Base-by-base conservation (phyloP, 2,797 vertebrate genomes). In the Xerus rutilus region DNA sequence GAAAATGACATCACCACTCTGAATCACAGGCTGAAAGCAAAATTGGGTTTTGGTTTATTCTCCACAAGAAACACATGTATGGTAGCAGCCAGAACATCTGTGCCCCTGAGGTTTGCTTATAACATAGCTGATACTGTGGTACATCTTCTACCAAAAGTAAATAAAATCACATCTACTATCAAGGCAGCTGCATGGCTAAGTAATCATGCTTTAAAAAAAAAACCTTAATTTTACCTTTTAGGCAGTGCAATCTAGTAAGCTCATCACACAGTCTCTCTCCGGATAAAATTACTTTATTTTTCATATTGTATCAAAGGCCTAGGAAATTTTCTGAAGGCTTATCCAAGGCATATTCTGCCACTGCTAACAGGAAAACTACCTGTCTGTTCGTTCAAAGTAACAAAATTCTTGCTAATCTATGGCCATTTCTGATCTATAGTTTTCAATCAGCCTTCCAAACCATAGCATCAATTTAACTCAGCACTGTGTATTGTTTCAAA, bases 1-100 rank as follows among this genome's bases (percentile, higher is more conserved):
- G 73, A 96, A 95, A 97, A 96, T 97, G 94, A 96, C 92, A 91
- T 97, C 97, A 97, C 69, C 86, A 94, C 39, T 79, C 93, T 96
- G 95, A 97, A 95, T 96, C 95, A 96, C 57, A 94, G 64, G 73
- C 89, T 95, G 62, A 96, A 93, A 94, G 90, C 79, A 77, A 96
- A 96, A 90, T 17, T 90, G 39, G 69, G 54, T 86, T 97, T 93
- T 94, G 74, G 89, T 77, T 96, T 73, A 85, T 95, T 96, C 81
- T 97, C 78, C 93, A 76, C 78, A 95, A 95, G 84, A 97, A 92
- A 93, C 45, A 86, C 39, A 90, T 39, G 45, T 73, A 62, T 5
- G 52, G 54, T 74, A 59, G 85, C 84, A 96, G 54, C 85, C 57
- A 64, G 47, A 84, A 52, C 64, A 86, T 62, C 82, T 84, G 59